phyloP scores from a whole-genome alignment of 2,113 vertebrate genomes.

The Micromys minutus region DNA sequence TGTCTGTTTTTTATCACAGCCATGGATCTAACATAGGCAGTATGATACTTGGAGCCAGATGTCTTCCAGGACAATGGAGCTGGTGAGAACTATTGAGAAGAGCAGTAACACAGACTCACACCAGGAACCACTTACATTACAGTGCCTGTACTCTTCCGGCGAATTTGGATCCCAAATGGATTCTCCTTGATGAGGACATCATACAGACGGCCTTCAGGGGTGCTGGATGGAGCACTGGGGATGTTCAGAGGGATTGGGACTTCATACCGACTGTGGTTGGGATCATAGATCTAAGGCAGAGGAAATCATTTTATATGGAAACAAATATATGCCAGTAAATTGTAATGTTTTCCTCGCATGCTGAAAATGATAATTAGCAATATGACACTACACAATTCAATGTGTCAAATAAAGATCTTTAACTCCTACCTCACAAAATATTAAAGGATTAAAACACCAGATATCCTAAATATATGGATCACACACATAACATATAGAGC shows the following conservation, averaged over 20 bases:
- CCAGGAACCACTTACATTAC: conserved; percentile 85
- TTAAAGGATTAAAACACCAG: background rate
- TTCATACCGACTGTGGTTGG: conserved; percentile 86
- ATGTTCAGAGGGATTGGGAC: conserved; percentile 88
- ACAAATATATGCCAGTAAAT: too few species aligned
- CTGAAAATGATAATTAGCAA: background rate
- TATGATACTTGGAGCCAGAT: background rate
- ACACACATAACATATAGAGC: background rate
- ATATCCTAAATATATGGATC: background rate
- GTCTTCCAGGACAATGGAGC: background rate
- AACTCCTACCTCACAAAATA: background rate
- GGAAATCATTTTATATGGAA: background rate
- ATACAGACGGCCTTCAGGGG: conserved; percentile 83
- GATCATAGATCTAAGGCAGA: conserved; percentile 89
- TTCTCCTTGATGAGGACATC: conserved; percentile 81
- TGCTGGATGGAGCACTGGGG: conserved; percentile 80
- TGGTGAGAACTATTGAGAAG: background rate
- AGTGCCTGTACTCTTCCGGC: conserved; percentile 86
- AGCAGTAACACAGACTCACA: background rate
- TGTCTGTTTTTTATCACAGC: background rate
- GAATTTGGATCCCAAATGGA: conserved; percentile 90
- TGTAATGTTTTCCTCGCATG: background rate
- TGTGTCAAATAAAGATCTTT: background rate
- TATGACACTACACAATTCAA: background rate
- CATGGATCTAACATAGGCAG: background rate